phyloP scores from a whole-genome alignment of 1,140 invertebrate species.

The Bombus vancouverensis region DNA sequence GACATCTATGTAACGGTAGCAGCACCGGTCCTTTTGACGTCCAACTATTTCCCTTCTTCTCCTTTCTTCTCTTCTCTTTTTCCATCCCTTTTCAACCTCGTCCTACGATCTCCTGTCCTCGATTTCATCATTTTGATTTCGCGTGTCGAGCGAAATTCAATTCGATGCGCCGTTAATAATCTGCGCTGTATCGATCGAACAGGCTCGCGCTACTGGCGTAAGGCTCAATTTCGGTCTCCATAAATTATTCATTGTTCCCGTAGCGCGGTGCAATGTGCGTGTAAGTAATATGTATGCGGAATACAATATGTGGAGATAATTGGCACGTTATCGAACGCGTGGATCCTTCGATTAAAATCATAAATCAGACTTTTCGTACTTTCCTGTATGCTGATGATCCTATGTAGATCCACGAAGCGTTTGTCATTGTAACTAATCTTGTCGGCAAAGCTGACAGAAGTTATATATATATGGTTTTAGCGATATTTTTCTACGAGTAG shows the following conservation, averaged over 20 bases:
- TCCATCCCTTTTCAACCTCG: too few species aligned
- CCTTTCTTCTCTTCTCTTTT: neutral
- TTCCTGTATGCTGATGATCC: neutral
- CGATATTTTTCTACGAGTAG: neutral
- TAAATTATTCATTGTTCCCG: slow-evolving; percentile 54
- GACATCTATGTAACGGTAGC: slow-evolving; percentile 14
- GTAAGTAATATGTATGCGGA: slow-evolving; percentile 43
- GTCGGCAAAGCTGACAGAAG: too few species aligned
- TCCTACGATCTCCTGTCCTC: neutral
- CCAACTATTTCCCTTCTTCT: neutral
- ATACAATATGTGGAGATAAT: slow-evolving; percentile 33
- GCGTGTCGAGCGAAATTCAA: neutral
- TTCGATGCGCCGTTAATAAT: slow-evolving; percentile 43
- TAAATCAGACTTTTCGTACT: neutral
- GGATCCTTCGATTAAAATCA: slow-evolving; percentile 27
- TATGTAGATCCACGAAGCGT: too few species aligned
- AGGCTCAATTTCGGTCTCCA: slow-evolving; percentile 50
- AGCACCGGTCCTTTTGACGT: neutral
- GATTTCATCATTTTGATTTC: neutral
- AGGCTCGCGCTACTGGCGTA: neutral
- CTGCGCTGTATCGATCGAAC: slow-evolving; percentile 17
- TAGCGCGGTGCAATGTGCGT: slow-evolving; percentile 4
- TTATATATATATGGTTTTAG: neutral
- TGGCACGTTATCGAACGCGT: slow-evolving; percentile 14
- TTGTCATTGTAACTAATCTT: neutral